Evolutionary conservation across 1,140 invertebrate species (phyloP).

Genomic region (Bombus soroeensis): DNA sequence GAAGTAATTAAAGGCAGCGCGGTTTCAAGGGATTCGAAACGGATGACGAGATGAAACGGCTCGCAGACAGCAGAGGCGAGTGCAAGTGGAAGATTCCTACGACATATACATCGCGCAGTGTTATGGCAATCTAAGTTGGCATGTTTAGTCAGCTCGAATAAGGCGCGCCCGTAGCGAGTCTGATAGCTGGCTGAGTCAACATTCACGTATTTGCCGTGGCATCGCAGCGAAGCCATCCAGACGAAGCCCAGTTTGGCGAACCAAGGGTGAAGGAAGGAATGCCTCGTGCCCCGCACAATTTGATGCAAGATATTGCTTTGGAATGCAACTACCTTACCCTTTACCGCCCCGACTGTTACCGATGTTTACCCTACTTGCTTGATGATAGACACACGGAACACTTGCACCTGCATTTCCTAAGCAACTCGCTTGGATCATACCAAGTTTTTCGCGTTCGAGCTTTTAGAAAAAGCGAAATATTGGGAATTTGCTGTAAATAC

Average conservation of each 20-base stretch:
- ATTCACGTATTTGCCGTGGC: conserved; percentile 74
- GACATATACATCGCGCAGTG: conserved; percentile 60
- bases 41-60: conserved; percentile 20
- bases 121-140: conserved; percentile 77
- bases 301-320: conserved; percentile 74
- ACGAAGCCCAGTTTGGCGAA: conserved; percentile 66
- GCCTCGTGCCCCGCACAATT: conserved; percentile 71
- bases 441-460: background rate
- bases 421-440: background rate
- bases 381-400: conserved; percentile 41
- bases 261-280: conserved; percentile 53
- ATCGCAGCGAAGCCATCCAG: conserved; percentile 68
- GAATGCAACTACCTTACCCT: conserved; percentile 68
- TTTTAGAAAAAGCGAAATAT: background rate
- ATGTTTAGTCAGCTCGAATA: conserved; percentile 77
- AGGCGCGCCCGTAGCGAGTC: conserved; percentile 64
- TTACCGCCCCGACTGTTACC: conserved; percentile 67
- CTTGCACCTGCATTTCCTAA: conserved; percentile 29
- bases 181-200: conserved; percentile 77
- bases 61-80: conserved; percentile 5
- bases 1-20: conserved; percentile 5
- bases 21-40: background rate
- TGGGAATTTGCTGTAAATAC: background rate
- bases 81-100: conserved; percentile 50
- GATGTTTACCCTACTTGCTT: conserved; percentile 70